phyloP scores from a whole-genome alignment of 2,888 invertebrate genomes.

The Cerastoderma edule region DNA sequence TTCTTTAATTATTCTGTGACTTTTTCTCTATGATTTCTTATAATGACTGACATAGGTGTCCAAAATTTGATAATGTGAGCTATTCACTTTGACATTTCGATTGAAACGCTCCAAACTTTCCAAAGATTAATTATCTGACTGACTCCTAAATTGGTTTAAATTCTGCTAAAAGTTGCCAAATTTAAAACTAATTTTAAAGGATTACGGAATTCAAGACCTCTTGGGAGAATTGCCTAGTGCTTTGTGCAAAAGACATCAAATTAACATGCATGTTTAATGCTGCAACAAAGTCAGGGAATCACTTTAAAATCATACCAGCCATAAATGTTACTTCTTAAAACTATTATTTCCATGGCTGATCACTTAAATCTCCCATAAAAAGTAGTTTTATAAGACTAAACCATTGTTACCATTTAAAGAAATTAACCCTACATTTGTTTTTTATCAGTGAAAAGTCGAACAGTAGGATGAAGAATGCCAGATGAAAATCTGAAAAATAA shows the following conservation, averaged over 20 bases:
- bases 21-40: constrained; percentile 15
- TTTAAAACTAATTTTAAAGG: constrained; percentile 31
- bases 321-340: too few relatives aligned
- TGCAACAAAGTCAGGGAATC: background rate
- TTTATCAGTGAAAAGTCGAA: too few relatives aligned
- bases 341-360: too few relatives aligned
- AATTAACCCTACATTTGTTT: too few relatives aligned
- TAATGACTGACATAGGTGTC: constrained; percentile 20
- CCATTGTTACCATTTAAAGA: too few relatives aligned
- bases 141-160: constrained; percentile 31
- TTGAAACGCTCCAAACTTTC: constrained; percentile 14
- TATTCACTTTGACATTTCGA: constrained; percentile 17
- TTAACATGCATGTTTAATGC: constrained; percentile 22
- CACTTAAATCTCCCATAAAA: too few relatives aligned
- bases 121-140: constrained; percentile 14
- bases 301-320: too few relatives aligned
- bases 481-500: too few relatives aligned
- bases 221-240: constrained; percentile 5
- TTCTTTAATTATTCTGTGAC: constrained; percentile 8
- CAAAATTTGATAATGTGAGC: constrained; percentile 8
- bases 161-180: constrained; percentile 29
- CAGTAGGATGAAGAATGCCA: too few relatives aligned
- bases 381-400: too few relatives aligned
- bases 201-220: constrained; percentile 24
- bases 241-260: constrained; percentile 20